These are phyloP conservation scores for Parapsyche elsis DNA, from an alignment of 1,140 invertebrate species.

Conservation along the genomic window DNA sequence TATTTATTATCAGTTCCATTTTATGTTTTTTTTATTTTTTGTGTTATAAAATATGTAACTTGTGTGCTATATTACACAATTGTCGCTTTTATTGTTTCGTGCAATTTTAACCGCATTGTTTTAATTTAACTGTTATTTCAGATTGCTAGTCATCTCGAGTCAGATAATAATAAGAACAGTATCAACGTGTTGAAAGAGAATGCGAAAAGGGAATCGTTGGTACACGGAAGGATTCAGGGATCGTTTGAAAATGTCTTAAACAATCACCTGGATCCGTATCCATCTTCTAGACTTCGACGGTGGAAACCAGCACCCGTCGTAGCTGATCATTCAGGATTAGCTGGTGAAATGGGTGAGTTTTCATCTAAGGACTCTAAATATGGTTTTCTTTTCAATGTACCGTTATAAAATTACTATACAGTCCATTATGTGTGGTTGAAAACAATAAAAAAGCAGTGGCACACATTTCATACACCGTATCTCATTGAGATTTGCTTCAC, in stretches of 20 bases:
- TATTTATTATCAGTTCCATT: no score
- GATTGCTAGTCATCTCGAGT: constrained; percentile 23
- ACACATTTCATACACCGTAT: neutral
- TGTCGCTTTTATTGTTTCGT: constrained; percentile 37
- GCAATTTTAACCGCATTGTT: neutral
- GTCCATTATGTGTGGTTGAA: neutral
- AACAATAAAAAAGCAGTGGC: neutral
- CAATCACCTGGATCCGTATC: constrained; percentile 61
- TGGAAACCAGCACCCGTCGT: constrained; percentile 81
- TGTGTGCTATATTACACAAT: no score
- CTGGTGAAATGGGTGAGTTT: constrained; percentile 85
- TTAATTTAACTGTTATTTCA: neutral
- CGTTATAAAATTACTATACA: neutral
- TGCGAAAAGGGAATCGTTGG: constrained; percentile 64
- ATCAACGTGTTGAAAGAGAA: constrained; percentile 22
- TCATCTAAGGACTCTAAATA: neutral
- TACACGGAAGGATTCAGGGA: constrained; percentile 61
- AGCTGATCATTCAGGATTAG: constrained; percentile 73
- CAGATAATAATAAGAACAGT: constrained; percentile 18
- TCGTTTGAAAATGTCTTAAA: constrained; percentile 60
- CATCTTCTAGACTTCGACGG: constrained; percentile 70
- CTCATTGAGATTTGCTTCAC: neutral
- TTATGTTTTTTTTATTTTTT: no score
- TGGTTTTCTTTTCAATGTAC: no score
- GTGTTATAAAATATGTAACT: no score